Percentiles rank a stretch among this genome's conserved stretches.
phyloP scores from a whole-genome alignment of 2,113 vertebrate species.

The Haliaeetus leucogaster region DNA sequence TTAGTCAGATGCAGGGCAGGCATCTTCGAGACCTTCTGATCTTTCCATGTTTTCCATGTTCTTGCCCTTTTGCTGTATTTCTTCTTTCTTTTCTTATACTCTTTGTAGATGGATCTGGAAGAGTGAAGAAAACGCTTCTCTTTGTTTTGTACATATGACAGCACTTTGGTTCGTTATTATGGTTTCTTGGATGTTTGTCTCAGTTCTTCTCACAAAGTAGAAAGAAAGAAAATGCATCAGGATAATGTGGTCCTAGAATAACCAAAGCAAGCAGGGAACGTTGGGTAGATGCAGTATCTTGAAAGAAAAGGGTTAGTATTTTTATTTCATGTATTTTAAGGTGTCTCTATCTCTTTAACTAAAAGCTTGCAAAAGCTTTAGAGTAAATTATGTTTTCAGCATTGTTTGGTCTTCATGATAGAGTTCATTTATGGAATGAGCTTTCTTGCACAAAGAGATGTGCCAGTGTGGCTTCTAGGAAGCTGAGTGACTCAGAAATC shows the following conservation, averaged over 20 bases:
- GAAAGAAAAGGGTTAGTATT: background rate
- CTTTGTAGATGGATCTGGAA: background rate
- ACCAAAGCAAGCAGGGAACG: background rate
- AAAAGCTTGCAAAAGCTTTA: background rate
- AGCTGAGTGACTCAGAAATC: constrained; percentile 15
- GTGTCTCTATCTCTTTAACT: background rate
- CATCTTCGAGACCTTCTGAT: background rate
- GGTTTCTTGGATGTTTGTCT: background rate
- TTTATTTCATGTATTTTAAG: background rate
- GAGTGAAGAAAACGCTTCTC: background rate
- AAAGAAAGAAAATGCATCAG: background rate
- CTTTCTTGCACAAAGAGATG: background rate
- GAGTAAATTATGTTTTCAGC: background rate
- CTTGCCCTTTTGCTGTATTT: background rate
- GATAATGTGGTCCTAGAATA: background rate
- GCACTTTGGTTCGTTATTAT: background rate
- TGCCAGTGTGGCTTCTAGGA: background rate
- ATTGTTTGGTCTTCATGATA: background rate
- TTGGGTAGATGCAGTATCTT: background rate
- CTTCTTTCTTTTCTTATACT: background rate
- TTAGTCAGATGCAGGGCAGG: background rate
- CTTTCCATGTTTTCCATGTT: background rate
- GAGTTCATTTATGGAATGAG: background rate
- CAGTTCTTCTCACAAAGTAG: background rate
- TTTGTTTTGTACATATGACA: background rate